phyloP scores from a whole-genome alignment of 2,113 vertebrate genomes.

The Hydrochoerus hydrochaeris region DNA sequence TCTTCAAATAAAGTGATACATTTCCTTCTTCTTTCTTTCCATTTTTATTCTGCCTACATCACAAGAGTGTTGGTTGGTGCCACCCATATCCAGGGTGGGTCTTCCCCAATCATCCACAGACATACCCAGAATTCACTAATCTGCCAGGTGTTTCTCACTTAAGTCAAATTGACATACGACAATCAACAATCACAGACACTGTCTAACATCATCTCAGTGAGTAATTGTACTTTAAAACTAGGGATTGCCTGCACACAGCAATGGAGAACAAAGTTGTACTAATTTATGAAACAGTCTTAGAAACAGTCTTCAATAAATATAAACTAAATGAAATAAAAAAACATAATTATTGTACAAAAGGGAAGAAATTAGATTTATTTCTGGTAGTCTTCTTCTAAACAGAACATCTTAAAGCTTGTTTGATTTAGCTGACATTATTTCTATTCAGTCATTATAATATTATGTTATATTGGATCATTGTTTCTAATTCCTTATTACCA shows the following conservation, averaged over 20 bases:
- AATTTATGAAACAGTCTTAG: neutral
- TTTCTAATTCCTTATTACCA: neutral
- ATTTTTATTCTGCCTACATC: neutral
- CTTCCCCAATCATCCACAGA: neutral
- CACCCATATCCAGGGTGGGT: neutral
- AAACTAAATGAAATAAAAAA: neutral
- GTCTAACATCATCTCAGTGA: neutral
- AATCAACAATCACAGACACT: neutral
- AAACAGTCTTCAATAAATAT: neutral
- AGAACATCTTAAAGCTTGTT: neutral
- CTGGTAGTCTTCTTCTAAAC: neutral
- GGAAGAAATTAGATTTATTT: neutral
- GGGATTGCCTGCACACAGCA: neutral
- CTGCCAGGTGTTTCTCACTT: neutral
- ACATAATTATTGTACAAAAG: neutral
- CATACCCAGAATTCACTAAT: neutral
- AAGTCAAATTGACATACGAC: neutral
- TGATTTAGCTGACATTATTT: neutral
- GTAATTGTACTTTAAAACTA: neutral
- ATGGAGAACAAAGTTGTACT: neutral
- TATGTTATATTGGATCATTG: neutral
- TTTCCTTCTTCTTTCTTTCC: neutral
- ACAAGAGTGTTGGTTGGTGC: neutral
- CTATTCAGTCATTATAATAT: neutral
- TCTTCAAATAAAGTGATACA: neutral